A percentile compares a stretch with the other conserved stretches of the same genome.
Evolutionary conservation across 2,797 vertebrate genomes (phyloP).

Genomic region (Dendrocincla fuliginosa): DNA sequence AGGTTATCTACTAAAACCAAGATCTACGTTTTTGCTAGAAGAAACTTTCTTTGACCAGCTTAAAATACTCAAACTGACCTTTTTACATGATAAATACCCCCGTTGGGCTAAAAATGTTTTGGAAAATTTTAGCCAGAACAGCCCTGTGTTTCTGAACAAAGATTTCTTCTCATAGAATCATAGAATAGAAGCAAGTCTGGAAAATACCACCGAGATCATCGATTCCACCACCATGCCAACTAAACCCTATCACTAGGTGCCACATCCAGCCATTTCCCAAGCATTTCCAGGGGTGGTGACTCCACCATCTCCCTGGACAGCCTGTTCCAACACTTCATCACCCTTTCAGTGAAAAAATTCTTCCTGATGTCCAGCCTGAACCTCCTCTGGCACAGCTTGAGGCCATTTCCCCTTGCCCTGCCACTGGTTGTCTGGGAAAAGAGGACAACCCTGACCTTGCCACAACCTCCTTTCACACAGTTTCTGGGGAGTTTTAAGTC

Average conservation of each 20-base stretch:
- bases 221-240: not conserved
- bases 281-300: not conserved
- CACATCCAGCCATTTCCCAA: too few relatives aligned
- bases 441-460: not conserved
- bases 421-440: not conserved
- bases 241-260: not conserved
- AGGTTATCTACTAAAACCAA: not conserved
- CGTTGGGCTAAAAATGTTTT: not conserved
- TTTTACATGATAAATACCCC: not conserved
- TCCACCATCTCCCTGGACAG: not conserved
- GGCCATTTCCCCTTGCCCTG: not conserved
- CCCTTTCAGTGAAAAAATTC: not conserved
- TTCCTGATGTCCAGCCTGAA: not conserved
- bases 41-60: not conserved
- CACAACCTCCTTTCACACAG: not conserved
- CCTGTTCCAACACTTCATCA: not conserved
- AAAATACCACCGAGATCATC: not conserved
- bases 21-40: not conserved
- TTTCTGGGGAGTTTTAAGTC: not conserved
- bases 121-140: not conserved
- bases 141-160: not conserved
- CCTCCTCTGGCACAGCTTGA: not conserved
- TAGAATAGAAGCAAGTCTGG: not conserved
- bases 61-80: fast-evolving
- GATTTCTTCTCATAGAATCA: not conserved